Conservation (phyloP, 2,113 vertebrate species). For the Plecturocebus donacophilus region DNA sequence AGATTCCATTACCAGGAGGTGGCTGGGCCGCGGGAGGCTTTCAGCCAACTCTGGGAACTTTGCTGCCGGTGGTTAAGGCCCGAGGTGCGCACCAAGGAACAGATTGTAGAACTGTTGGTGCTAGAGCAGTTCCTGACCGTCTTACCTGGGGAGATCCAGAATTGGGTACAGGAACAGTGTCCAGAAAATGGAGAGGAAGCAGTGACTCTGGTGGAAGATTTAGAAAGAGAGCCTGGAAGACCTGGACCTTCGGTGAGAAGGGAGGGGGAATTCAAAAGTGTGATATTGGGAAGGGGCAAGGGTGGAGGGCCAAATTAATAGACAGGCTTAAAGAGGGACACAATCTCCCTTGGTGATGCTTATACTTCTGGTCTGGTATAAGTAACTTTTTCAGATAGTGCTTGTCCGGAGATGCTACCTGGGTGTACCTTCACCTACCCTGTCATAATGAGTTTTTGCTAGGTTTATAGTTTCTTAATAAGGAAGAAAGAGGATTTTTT, state of each 20-base stretch:
- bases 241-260: slow-evolving; percentile 69
- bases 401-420: slow-evolving; percentile 7
- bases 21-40: slow-evolving; percentile 74
- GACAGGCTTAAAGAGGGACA: background rate
- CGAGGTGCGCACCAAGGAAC: slow-evolving; percentile 72
- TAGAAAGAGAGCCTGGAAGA: slow-evolving; percentile 70
- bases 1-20: slow-evolving; percentile 76
- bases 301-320: slow-evolving; percentile 34
- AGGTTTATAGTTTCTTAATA: slow-evolving; percentile 23
- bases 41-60: slow-evolving; percentile 78
- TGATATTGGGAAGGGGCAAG: slow-evolving; percentile 21
- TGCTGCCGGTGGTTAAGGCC: slow-evolving; percentile 76
- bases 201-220: slow-evolving; percentile 76
- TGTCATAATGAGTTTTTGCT: background rate
- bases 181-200: slow-evolving; percentile 79
- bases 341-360: background rate
- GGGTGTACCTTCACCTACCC: background rate
- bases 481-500: background rate
- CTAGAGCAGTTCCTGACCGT: slow-evolving; percentile 77
- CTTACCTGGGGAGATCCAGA: slow-evolving; percentile 73
- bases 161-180: slow-evolving; percentile 72
- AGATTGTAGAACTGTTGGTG: slow-evolving; percentile 76
- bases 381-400: slow-evolving; percentile 29
- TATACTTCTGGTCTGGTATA: slow-evolving; percentile 15
- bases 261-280: background rate